Conservation (phyloP, 2,888 invertebrate genomes). For the Platerodrilus igneus region DNA sequence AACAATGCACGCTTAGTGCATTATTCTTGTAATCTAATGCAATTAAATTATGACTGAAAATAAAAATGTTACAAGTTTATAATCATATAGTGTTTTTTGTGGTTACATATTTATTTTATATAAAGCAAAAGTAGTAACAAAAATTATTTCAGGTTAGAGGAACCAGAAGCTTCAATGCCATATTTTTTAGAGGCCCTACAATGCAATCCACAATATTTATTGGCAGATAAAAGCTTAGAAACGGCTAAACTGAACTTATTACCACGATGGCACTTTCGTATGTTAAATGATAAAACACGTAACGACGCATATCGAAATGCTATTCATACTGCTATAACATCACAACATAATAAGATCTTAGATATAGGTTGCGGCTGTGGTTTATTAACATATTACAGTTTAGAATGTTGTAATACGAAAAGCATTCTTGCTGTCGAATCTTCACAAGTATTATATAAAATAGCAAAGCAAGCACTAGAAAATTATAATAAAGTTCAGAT, state of each 20-base stretch:
- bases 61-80: no score
- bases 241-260: slow-evolving; percentile 64
- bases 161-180: slow-evolving; percentile 35
- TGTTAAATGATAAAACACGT: slow-evolving; percentile 70
- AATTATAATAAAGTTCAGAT: slow-evolving; percentile 51
- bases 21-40: no score
- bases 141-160: slow-evolving; percentile 33
- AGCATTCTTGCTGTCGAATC: slow-evolving; percentile 65
- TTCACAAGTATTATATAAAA: slow-evolving; percentile 58
- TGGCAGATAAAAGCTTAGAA: slow-evolving; percentile 59
- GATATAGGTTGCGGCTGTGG: slow-evolving; percentile 79
- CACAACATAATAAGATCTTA: slow-evolving; percentile 55
- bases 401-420: slow-evolving; percentile 42
- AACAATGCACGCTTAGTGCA: no score
- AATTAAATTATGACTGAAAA: no score
- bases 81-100: no score
- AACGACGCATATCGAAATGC: slow-evolving; percentile 65
- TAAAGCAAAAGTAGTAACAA: background rate
- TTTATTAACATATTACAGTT: slow-evolving; percentile 66
- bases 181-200: slow-evolving; percentile 36
- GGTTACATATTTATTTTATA: slow-evolving; percentile 6
- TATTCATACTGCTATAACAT: slow-evolving; percentile 52
- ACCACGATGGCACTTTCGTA: slow-evolving; percentile 77
- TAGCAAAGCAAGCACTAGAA: slow-evolving; percentile 57
- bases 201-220: slow-evolving; percentile 30